phyloP scores from a whole-genome alignment of 1,140 invertebrate genomes.

The Drosophila gunungcola region DNA sequence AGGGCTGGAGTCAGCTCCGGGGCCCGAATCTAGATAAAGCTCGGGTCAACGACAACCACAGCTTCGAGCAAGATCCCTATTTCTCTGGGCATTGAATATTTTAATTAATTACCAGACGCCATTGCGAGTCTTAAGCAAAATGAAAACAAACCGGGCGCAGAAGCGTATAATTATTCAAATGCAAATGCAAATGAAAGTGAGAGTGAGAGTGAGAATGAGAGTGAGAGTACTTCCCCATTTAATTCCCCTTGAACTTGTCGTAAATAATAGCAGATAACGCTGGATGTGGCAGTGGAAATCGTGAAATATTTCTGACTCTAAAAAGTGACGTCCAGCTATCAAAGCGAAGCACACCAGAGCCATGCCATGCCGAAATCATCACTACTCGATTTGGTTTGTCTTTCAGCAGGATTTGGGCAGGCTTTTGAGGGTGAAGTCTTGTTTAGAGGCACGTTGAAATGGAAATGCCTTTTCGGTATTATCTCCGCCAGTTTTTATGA shows the following conservation, averaged over 20 bases:
- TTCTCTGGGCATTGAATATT: constrained; percentile 68
- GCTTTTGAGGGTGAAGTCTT: constrained; percentile 26
- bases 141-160: constrained; percentile 16
- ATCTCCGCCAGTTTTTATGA: constrained; percentile 64
- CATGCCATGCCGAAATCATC: constrained; percentile 38
- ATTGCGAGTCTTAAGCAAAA: constrained; percentile 20
- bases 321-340: constrained; percentile 6
- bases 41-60: constrained; percentile 40
- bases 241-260: constrained; percentile 14
- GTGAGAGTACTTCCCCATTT: constrained; percentile 24
- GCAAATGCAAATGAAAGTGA: constrained; percentile 37
- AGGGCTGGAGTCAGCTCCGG: constrained; percentile 23
- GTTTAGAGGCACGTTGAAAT: constrained; percentile 40
- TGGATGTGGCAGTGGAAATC: neutral
- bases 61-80: constrained; percentile 4
- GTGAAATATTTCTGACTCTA: constrained; percentile 14
- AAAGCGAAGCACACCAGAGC: constrained; percentile 24
- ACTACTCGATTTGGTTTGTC: constrained; percentile 56
- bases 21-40: constrained; percentile 53
- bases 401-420: neutral
- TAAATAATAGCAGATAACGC: constrained; percentile 48
- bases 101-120: constrained; percentile 74
- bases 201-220: constrained; percentile 20
- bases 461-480: constrained; percentile 46
- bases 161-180: constrained; percentile 56